Conservation (phyloP, 2,113 vertebrate species). For the Rynchops niger region DNA sequence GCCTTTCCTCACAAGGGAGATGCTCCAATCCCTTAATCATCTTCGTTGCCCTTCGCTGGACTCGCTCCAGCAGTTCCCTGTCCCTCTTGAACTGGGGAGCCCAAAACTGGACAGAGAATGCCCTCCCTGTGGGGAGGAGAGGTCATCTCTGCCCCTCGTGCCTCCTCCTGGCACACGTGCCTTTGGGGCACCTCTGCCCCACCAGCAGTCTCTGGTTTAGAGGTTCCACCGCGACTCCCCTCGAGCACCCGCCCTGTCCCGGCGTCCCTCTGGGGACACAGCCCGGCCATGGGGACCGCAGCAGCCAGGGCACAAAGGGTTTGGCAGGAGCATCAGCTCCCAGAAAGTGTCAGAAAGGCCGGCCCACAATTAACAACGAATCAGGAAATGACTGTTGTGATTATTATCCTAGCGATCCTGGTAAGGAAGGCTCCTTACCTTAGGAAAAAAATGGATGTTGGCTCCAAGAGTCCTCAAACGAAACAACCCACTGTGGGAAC, state of each 20-base stretch:
- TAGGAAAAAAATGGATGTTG: not conserved
- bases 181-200: not conserved
- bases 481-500: conserved; percentile 4
- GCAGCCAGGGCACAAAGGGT: not conserved
- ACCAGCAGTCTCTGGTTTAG: not conserved
- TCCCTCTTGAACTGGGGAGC: too few species aligned
- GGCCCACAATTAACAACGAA: not conserved
- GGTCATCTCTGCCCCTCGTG: fast-evolving
- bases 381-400: not conserved
- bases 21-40: too few species aligned
- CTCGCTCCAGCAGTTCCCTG: too few species aligned
- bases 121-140: not conserved
- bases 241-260: not conserved
- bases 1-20: too few species aligned
- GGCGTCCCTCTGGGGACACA: not conserved
- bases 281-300: fast-evolving
- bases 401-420: not conserved
- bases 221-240: not conserved
- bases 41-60: too few species aligned
- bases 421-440: conserved; percentile 5
- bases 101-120: too few species aligned
- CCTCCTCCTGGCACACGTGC: not conserved
- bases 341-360: not conserved
- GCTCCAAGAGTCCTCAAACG: not conserved
- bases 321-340: not conserved